Base-by-base conservation (phyloP, 2,797 vertebrate species). In the Macropodus opercularis region DNA sequence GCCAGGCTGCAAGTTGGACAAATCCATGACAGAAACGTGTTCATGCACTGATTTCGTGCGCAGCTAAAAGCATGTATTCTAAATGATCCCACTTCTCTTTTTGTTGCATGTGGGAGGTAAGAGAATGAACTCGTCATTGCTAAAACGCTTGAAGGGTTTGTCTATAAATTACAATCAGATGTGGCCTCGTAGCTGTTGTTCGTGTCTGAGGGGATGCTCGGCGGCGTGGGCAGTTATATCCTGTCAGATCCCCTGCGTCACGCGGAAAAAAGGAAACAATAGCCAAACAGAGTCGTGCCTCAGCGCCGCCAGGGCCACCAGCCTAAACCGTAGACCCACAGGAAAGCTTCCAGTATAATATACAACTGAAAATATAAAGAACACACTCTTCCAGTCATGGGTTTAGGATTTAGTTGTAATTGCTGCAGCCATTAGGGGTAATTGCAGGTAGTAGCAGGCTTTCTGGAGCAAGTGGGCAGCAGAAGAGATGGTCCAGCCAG, bases 151-250 rank as follows among this genome's bases (percentile, higher is more conserved):
- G 62, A 19, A 62, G 14, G 52, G 38, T 80, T 67, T 65, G 69
- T 67, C 41, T 32, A 67, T 75, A 53, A 85, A 90, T 86, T 77
- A 19, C 62, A 80, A 52, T 86, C 87, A 88, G 83, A 86, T 90
- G 89, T 85, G 65, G 61, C 65, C 52, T 75, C 53, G 7, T n/a
- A 14, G 61, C 63, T 31, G 55, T 77, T 63, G 70, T 79, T 42
- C 21, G 62, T 39, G 68, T 81, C 70, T 67, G 56, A 66, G 42
- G 56, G 61, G 70, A 69, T 52, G 47, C 57, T 63, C 63, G 55
- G 59, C 24, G 11, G 73, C 57, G 83, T 86, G 79, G 87, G 87
- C 72, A 63, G 73, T 41, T 32, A 44, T 43, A 72, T 88, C 79
- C 79, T 83, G 75, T 75, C 35, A 69, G 64, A 51, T 4, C 24